Percentiles rank a stretch among this genome's conserved stretches.
phyloP scores from a whole-genome alignment of 1,140 invertebrate genomes.

The Drosophila ambigua region DNA sequence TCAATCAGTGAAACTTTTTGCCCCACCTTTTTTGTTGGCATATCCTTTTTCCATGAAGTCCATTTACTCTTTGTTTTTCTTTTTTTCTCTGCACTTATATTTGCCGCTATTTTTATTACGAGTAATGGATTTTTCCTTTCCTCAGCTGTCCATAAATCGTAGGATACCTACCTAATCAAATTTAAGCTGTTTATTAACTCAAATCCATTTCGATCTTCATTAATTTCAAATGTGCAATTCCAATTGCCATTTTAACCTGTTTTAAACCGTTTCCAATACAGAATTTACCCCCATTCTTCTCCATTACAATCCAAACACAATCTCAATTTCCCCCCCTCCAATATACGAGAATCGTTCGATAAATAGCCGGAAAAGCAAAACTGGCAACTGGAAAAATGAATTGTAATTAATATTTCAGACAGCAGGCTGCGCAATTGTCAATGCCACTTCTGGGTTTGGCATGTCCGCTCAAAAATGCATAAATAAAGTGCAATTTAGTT shows the following conservation, averaged over 20 bases:
- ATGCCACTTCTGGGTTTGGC: slow-evolving; percentile 17
- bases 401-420: slow-evolving; percentile 43
- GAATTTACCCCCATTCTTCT: neutral
- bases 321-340: neutral
- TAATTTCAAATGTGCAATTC: too few species aligned
- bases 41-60: slow-evolving; percentile 6
- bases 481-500: slow-evolving; percentile 54
- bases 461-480: slow-evolving; percentile 38
- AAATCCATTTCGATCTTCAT: too few species aligned
- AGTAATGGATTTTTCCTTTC: too few species aligned
- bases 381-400: slow-evolving; percentile 14
- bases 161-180: too few species aligned
- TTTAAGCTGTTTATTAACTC: too few species aligned
- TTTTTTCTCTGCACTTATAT: neutral
- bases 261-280: too few species aligned
- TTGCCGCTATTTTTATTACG: neutral
- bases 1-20: slow-evolving; percentile 16
- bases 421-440: slow-evolving; percentile 27
- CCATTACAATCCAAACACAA: neutral
- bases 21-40: slow-evolving; percentile 2
- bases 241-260: too few species aligned
- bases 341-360: neutral
- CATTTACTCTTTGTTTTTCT: neutral
- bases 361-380: slow-evolving; percentile 4
- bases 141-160: too few species aligned